These are phyloP conservation scores for Thamnophis elegans DNA, from an alignment of 2,797 vertebrate genomes.

Conservation along the genomic window DNA sequence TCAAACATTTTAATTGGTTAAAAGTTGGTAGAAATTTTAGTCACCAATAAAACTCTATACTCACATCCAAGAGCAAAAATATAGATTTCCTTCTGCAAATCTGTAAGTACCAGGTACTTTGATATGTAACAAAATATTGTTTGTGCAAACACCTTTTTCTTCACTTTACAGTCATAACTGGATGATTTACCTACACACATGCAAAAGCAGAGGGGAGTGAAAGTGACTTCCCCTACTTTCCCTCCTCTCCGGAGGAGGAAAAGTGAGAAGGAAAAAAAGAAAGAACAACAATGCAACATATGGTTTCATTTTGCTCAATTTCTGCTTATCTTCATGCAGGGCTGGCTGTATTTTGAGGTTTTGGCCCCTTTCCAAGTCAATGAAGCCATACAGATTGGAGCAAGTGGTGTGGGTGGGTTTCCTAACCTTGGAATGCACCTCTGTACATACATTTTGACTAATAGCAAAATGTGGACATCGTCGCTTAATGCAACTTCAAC, in stretches of 20 bases:
- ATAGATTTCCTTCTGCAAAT: not conserved
- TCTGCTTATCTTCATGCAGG: not conserved
- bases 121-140: not conserved
- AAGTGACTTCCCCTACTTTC: not conserved
- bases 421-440: not conserved
- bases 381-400: not conserved
- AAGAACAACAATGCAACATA: not conserved
- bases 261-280: not conserved
- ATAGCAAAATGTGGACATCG: not conserved
- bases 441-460: not conserved
- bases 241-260: not conserved
- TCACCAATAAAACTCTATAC: not conserved
- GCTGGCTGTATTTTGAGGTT: not conserved
- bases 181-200: not conserved
- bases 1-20: not conserved
- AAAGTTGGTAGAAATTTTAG: not conserved
- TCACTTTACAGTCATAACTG: not conserved
- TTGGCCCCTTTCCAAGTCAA: not conserved
- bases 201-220: not conserved
- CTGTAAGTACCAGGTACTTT: not conserved
- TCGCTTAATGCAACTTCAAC: not conserved
- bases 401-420: not conserved
- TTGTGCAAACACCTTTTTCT: not conserved
- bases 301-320: not conserved
- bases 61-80: not conserved